These are phyloP conservation scores for Terebella lapidaria DNA, from an alignment of 2,888 invertebrate genomes.

Conservation along the genomic window DNA sequence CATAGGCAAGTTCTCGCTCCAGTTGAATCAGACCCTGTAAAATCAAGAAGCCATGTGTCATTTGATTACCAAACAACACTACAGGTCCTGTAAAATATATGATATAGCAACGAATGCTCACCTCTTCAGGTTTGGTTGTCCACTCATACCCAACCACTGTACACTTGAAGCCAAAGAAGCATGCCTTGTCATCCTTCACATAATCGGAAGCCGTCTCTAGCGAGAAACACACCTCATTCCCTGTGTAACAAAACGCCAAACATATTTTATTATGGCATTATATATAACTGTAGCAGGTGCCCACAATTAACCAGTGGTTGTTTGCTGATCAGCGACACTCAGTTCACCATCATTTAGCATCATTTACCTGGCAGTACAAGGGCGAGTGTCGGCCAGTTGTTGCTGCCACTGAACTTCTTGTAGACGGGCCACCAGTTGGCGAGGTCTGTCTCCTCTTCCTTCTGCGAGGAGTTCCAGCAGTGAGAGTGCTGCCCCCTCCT, in stretches of 20 bases:
- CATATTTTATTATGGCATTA: no score
- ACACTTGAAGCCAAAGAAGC: slow-evolving; percentile 78
- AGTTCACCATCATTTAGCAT: neutral
- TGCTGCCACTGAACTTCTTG: slow-evolving; percentile 55
- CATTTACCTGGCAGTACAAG: slow-evolving; percentile 70
- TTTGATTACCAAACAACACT: neutral
- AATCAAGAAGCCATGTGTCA: neutral
- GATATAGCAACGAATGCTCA: slow-evolving; percentile 18
- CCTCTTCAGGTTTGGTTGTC: slow-evolving; percentile 50
- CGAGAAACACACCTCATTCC: slow-evolving; percentile 90
- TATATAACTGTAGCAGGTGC: no score
- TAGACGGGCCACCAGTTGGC: slow-evolving; percentile 51
- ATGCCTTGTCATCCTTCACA: slow-evolving; percentile 79
- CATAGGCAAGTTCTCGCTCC: slow-evolving; percentile 83
- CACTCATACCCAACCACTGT: slow-evolving; percentile 70
- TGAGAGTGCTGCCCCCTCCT: no score
- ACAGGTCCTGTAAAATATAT: neutral
- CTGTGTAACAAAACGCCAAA: slow-evolving; percentile 54
- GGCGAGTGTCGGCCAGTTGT: slow-evolving; percentile 76
- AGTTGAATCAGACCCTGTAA: slow-evolving; percentile 57
- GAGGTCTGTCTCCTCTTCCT: neutral
- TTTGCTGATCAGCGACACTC: no score
- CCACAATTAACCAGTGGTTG: no score
- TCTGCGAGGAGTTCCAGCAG: slow-evolving; percentile 8
- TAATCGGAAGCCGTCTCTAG: slow-evolving; percentile 94